These are phyloP conservation scores for Rhagoletis pomonella DNA, from an alignment of 1,140 invertebrate species.

Conservation along the genomic window DNA sequence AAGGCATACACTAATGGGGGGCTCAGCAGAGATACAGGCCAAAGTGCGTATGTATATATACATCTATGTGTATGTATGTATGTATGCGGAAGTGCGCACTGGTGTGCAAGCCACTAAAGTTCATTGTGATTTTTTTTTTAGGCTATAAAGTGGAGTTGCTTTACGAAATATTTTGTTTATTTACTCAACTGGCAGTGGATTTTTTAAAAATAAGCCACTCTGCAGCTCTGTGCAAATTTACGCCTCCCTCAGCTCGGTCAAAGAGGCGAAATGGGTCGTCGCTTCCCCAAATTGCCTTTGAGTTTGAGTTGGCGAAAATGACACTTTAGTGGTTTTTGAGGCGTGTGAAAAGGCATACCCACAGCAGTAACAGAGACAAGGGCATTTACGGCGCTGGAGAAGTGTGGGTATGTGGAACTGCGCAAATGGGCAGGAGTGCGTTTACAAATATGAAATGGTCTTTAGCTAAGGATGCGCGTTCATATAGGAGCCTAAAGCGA, in stretches of 20 bases:
- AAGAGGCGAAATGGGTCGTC: background rate
- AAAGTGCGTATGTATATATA: background rate
- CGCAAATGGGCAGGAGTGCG: background rate
- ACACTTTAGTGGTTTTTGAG: constrained; percentile 73
- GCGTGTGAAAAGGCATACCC: constrained; percentile 67
- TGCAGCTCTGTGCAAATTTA: constrained; percentile 55
- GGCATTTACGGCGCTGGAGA: background rate
- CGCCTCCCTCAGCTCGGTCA: constrained; percentile 50
- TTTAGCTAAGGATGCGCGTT: constrained; percentile 50
- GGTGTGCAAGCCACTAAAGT: background rate
- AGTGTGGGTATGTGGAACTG: background rate
- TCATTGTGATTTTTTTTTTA: background rate
- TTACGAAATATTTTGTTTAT: background rate
- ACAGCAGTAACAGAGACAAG: constrained; percentile 62
- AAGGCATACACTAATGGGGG: constrained; percentile 3
- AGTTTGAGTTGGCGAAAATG: constrained; percentile 72
- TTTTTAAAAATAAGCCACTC: constrained; percentile 19
- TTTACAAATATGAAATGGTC: background rate
- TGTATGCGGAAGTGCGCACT: background rate
- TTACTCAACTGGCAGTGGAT: background rate
- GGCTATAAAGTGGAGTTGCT: background rate
- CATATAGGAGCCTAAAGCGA: constrained; percentile 65
- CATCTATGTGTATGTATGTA: too few relatives aligned
- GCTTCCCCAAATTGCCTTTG: constrained; percentile 55
- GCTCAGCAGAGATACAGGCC: background rate